Base-by-base conservation (phyloP, 2,888 invertebrate species). In the Eupithecia dodoneata region DNA sequence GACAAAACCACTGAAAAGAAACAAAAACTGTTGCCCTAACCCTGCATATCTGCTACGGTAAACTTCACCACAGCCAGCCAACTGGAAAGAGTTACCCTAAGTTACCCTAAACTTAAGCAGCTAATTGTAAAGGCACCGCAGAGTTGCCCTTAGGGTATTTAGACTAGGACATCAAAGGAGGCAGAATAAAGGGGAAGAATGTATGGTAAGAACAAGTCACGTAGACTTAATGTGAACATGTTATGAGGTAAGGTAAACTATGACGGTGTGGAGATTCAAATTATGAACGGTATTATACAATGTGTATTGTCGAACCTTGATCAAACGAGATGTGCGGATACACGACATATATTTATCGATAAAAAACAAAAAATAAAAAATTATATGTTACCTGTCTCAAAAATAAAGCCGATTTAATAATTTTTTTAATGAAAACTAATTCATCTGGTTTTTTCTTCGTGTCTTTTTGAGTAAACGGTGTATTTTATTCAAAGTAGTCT, bases 31-130 rank as follows among this genome's bases (percentile, higher is more conserved):
- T 66, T 42, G 15, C 66, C 42, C 2, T 6, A 5, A 66, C 42
- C 42, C 55, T 18, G 55, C 55, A 59, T 59, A 59, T 59, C 55
- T 55, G 55, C 55, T 18, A n/a, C 15, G 42, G 63, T 10, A 4
- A 63, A 63, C 63, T 63, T 63, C 63, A 63, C 63, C 63, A 66
- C 66, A 42, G 41, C 18, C 70, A 70, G n/a, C 45, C 12, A 47
- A 70, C 47, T 30, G 18, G 52, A 76, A 73, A 76, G 73, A 76
- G 76, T 71, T n/a, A 45, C 18, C 70, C 47, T 18, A 70, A 70
- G 70, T 70, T 70, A 47, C 59, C 59, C 67, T 45, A 71, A 71
- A 69, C 71, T 74, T 55, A 42, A 49, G 44, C 70, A 49, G 52
- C 65, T 73, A 76, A 73, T 71, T 72, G 55, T 70, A 45, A 70